Conservation (phyloP, 2,888 invertebrate genomes). For the Cryptocheilus praepositus region DNA sequence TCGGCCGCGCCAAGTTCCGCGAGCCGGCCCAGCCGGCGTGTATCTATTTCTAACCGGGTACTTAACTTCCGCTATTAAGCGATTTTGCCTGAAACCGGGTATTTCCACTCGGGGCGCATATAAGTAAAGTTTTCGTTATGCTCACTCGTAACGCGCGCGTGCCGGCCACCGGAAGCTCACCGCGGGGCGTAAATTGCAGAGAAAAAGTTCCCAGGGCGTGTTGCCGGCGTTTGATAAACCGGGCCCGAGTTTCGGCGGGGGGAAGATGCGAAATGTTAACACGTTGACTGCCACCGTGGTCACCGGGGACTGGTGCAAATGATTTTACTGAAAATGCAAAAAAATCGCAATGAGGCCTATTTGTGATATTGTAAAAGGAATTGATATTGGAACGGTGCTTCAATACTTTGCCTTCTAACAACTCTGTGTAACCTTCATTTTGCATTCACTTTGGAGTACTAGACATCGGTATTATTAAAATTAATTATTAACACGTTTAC, state of each 20-base stretch:
- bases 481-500: too few species aligned
- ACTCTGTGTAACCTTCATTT: too few species aligned
- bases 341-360: too few species aligned
- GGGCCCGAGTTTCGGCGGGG: background rate
- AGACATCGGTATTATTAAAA: too few species aligned
- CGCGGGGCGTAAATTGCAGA: constrained; percentile 2
- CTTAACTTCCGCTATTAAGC: constrained; percentile 37
- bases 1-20: background rate
- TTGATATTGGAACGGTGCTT: too few species aligned
- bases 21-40: constrained; percentile 2
- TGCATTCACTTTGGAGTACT: too few species aligned
- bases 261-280: background rate
- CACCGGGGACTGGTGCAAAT: too few species aligned
- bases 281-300: too few species aligned
- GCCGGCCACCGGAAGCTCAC: background rate
- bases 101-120: constrained; percentile 10
- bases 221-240: constrained; percentile 1
- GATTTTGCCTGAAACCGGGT: constrained; percentile 24
- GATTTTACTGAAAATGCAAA: too few species aligned
- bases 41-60: constrained; percentile 23
- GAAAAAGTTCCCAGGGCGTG: background rate
- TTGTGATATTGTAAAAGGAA: too few species aligned
- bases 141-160: background rate
- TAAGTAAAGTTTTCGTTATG: constrained; percentile 2
- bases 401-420: too few species aligned